A percentile compares a stretch with the other conserved stretches of the same genome.
phyloP scores from a whole-genome alignment of 2,113 vertebrate genomes.

The Passer domesticus region DNA sequence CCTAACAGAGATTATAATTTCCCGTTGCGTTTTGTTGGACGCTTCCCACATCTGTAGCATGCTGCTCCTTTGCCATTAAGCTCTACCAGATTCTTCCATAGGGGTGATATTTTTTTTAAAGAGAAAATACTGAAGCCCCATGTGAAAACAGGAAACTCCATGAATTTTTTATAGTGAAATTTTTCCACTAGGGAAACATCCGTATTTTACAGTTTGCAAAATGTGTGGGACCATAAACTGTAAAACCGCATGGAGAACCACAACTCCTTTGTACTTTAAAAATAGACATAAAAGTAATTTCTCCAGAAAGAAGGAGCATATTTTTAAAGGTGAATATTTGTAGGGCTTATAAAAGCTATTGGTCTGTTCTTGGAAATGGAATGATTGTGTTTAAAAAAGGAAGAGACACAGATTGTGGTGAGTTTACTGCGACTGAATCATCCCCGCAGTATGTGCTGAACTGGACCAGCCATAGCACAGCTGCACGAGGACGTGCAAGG shows the following conservation, averaged over 20 bases:
- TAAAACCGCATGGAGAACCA: conserved; percentile 40
- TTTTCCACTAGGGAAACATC: conserved; percentile 56
- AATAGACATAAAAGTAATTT: conserved; percentile 59
- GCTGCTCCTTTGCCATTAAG: background rate
- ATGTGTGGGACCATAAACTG: conserved; percentile 57
- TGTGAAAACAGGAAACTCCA: conserved; percentile 57
- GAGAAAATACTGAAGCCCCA: conserved; percentile 32
- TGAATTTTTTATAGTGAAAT: conserved; percentile 57
- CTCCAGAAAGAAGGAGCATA: conserved; percentile 18
- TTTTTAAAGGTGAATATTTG: conserved; percentile 59
- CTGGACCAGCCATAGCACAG: background rate
- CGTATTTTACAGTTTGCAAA: conserved; percentile 56
- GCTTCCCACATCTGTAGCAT: background rate
- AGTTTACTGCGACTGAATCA: background rate
- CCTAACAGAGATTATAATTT: background rate
- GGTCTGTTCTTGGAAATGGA: background rate
- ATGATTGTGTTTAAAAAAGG: conserved; percentile 37
- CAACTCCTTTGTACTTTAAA: conserved; percentile 61
- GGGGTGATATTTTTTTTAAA: background rate
- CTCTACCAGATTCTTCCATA: conserved; percentile 9
- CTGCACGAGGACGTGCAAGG: background rate
- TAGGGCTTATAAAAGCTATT: conserved; percentile 22
- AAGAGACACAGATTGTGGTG: conserved; percentile 23
- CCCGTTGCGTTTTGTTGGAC: background rate
- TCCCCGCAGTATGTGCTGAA: conserved; percentile 2